Percentiles rank a stretch among this genome's conserved stretches.
These are phyloP conservation scores for Sminthurides aquaticus DNA, from an alignment of 2,888 invertebrate species.

Conservation along the genomic window DNA sequence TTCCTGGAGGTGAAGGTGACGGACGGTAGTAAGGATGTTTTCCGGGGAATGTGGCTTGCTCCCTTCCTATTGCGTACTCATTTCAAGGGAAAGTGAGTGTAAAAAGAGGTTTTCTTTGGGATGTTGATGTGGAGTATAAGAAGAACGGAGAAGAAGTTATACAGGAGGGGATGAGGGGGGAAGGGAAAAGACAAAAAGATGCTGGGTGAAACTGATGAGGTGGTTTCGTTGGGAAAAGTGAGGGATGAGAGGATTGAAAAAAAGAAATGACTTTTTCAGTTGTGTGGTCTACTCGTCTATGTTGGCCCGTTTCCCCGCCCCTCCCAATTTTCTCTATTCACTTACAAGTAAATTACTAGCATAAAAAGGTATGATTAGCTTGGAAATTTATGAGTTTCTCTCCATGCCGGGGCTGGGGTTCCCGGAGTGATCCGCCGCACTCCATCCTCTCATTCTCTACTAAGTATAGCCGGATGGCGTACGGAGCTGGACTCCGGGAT, in stretches of 20 bases:
- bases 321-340: constrained; percentile 7
- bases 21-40: no score
- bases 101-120: no score
- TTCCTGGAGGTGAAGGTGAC: no score
- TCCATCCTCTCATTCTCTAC: neutral
- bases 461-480: no score
- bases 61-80: no score
- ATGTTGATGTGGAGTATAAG: no score
- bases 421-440: neutral
- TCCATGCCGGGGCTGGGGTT: neutral
- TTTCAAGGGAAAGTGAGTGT: no score
- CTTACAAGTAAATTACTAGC: constrained; percentile 5
- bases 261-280: neutral
- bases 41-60: no score
- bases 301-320: constrained; percentile 1
- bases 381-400: constrained; percentile 17
- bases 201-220: neutral
- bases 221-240: neutral
- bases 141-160: neutral
- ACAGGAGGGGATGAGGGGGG: neutral
- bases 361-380: constrained; percentile 17
- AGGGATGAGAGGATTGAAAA: neutral
- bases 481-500: no score
- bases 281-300: constrained; percentile 6
- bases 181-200: neutral